Evolutionary conservation across 2,797 vertebrate genomes (phyloP), one percentile per base, ranked within the genome.

Genomic region (Bradypodion ventrale): DNA sequence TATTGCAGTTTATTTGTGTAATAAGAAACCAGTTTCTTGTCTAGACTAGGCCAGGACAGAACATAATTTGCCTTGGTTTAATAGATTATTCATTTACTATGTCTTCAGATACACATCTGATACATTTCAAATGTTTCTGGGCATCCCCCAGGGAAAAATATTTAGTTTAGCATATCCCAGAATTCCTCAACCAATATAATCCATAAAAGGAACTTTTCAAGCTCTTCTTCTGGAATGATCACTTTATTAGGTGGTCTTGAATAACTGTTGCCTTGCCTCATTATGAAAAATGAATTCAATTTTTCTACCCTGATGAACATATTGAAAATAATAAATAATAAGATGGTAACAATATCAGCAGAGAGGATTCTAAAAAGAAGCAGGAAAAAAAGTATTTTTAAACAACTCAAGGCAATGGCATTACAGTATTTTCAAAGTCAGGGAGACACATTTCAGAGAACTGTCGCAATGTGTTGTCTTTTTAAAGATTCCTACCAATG

Each of bases 231-330:
- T 70, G 27, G 66, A 75, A 75, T 68, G 40, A 75, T 15, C n/a
- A 59, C 62, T 9, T 80, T 73, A 72, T 37, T 49, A n/a, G 4
- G 35, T 40, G 2, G 44, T 84, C 19, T 78, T 37, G 72, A 78
- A 89, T 84, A 83, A 87, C 80, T 83, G 83, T 85, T 56, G 25
- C 81, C 87, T 85, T 69, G 35, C 69, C 60, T n/a, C 29, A 32
- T 77, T 77, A 35, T 21, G 23, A 42, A 59, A 77, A 77, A 83
- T 92, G 83, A 83, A 32, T 25, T n/a, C n/a, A n/a, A n/a, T 76
- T 80, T 49, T 76, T 82, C 44, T 56, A 4, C 19, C 76, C n/a
- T 59, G 46, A 19, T 46, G 73, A 85, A 19, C 29, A 63, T 40
- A 35, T 78, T 76, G 16, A 42, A 27, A 75, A 59, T 15, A 25